Percentiles rank a stretch among this genome's conserved stretches.
Evolutionary conservation across 64 coral and sea anemone genomes (phyloP).

Genomic region (Montipora efflorescens): DNA sequence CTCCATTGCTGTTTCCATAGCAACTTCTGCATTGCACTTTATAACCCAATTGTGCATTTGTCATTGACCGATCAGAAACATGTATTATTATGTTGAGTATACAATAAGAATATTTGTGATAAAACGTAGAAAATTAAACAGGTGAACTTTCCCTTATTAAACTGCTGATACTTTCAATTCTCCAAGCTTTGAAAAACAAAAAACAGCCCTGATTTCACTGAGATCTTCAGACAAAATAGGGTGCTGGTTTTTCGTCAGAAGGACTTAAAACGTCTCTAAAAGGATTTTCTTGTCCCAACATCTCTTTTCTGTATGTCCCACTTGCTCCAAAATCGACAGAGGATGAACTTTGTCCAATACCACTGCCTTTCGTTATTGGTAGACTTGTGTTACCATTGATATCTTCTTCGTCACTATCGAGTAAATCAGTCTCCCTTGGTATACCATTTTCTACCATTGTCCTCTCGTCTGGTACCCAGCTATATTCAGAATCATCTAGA

Average conservation of each 20-base stretch:
- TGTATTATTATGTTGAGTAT: no score
- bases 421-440: constrained; percentile 36
- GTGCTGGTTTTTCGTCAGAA: constrained; percentile 3
- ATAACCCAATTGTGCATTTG: no score
- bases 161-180: no score
- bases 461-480: not conserved
- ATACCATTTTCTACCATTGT: not conserved
- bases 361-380: not conserved
- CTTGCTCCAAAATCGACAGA: not conserved
- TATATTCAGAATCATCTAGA: constrained; percentile 51
- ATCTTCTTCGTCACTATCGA: not conserved
- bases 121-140: no score
- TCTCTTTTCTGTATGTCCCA: not conserved
- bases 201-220: no score
- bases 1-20: no score
- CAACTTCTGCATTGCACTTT: no score
- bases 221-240: constrained; percentile 13
- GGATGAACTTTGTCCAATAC: not conserved
- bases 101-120: no score
- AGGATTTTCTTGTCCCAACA: not conserved
- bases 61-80: no score
- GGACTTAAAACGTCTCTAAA: not conserved
- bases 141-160: no score
- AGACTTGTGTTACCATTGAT: constrained; percentile 12
- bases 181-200: no score